Percentiles rank a stretch among this genome's conserved stretches.
These are phyloP conservation scores for Philonicus albiceps DNA, from an alignment of 2,888 invertebrate species.

Conservation along the genomic window DNA sequence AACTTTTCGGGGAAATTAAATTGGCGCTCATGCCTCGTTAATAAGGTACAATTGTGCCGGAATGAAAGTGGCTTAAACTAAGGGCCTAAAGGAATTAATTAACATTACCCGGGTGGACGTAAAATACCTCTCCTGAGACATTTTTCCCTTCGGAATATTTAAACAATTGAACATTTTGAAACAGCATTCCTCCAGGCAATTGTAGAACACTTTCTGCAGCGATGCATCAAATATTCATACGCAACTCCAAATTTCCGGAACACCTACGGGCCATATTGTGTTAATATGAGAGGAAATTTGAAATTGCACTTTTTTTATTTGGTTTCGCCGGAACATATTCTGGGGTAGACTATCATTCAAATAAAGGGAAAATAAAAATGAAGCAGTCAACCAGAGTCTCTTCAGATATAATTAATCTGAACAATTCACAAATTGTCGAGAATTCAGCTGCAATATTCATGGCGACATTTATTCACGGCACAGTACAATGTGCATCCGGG, in stretches of 20 bases:
- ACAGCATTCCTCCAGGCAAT: background rate
- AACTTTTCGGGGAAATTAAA: background rate
- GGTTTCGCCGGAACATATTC: background rate
- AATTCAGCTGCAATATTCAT: conserved; percentile 11
- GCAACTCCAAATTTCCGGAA: background rate
- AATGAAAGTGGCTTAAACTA: background rate
- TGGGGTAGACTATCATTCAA: background rate
- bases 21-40: background rate
- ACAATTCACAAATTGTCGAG: conserved; percentile 21
- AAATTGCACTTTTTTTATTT: background rate
- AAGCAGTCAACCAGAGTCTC: conserved; percentile 5
- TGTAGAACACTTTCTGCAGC: background rate
- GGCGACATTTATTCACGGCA: conserved; percentile 17
- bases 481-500: background rate
- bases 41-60: background rate
- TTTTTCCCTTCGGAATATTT: background rate
- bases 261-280: background rate
- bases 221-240: background rate
- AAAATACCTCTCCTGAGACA: background rate
- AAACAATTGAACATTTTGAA: background rate
- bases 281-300: background rate
- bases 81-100: background rate
- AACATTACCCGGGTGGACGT: background rate
- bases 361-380: background rate
- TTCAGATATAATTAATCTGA: conserved; percentile 24